Evolutionary conservation across 2,113 vertebrate species (phyloP), one percentile per base, ranked within the genome.

Genomic region (Hepsetus odoe): DNA sequence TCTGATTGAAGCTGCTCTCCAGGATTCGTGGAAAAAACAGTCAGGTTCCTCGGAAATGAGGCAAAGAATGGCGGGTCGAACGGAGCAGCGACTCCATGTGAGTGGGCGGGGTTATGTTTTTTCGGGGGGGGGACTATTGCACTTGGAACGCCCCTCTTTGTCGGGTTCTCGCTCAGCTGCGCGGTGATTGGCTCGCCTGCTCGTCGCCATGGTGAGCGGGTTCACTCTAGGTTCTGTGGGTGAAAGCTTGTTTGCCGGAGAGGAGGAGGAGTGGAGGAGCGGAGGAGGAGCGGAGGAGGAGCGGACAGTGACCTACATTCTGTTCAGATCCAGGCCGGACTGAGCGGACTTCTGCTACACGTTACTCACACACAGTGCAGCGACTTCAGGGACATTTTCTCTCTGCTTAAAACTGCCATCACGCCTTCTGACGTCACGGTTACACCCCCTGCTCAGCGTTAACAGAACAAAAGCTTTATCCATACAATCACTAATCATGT

Each of bases 221-320:
- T 90, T 91, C 88, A 89, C 77, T 74, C 30, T 11, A 90, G 90
- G 89, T 84, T 84, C 62, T 33, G 32, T 70, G 59, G 74, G 77
- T 76, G 53, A 68, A 77, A 84, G 81, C 58, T 44, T 86, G 80
- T 87, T 90, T 81, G 30, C 49, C 42, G 49, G 61, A 46, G 40
- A 75, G 78, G 82, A 78, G 68, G 62, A 83, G 84, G 68, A 59
- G 0, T 42, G 62, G 69, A 24, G 51, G 51, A 55, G 32, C 28
- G 6, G 55, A 26, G 53, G 40, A 74, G 76, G 83, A 77, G 68
- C 58, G 6, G 51, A 30, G 87, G 88, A 58, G 87, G 80, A 32
- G 84, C 70, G 78, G 74, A 73, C 72, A 80, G n/a, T 92, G 92
- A 91, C 92, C 92, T 91, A 93, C 82, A 91, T 93, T 91, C 80